A percentile compares a stretch with the other conserved stretches of the same genome.
Conservation (phyloP, 2,797 vertebrate genomes). For the Denticeps clupeoides region DNA sequence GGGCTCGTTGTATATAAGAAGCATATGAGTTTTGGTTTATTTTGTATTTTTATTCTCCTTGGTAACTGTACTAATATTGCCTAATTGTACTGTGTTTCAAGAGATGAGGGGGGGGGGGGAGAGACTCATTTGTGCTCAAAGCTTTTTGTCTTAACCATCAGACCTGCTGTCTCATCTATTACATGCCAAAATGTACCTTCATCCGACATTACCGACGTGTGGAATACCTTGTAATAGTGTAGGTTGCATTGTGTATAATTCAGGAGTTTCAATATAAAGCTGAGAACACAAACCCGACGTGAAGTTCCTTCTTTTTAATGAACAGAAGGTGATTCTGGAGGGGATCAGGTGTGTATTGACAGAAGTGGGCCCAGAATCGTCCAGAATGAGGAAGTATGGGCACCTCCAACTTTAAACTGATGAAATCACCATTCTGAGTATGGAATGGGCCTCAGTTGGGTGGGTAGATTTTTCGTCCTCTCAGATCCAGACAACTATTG, state of each 20-base stretch:
- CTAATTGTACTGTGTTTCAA: conserved; percentile 67
- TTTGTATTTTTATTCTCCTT: conserved; percentile 67
- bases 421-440: too few species aligned
- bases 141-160: conserved; percentile 56
- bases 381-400: too few species aligned
- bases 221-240: conserved; percentile 87
- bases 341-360: not conserved
- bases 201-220: conserved; percentile 74
- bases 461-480: too few species aligned
- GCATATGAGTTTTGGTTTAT: conserved; percentile 56
- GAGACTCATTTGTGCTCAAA: conserved; percentile 51
- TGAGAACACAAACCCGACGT: conserved; percentile 36
- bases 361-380: too few species aligned
- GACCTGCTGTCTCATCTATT: conserved; percentile 70
- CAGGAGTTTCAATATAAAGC: conserved; percentile 86
- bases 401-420: too few species aligned
- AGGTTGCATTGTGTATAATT: conserved; percentile 86
- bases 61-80: conserved; percentile 78
- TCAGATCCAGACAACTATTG: too few species aligned
- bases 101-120: conserved; percentile 37
- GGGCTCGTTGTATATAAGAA: conserved; percentile 76
- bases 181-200: conserved; percentile 80
- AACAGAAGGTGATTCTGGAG: not conserved
- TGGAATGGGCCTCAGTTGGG: too few species aligned
- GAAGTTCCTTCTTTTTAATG: not conserved